Base-by-base conservation (phyloP, 2,888 invertebrate genomes). In the Monopis laevigella region DNA sequence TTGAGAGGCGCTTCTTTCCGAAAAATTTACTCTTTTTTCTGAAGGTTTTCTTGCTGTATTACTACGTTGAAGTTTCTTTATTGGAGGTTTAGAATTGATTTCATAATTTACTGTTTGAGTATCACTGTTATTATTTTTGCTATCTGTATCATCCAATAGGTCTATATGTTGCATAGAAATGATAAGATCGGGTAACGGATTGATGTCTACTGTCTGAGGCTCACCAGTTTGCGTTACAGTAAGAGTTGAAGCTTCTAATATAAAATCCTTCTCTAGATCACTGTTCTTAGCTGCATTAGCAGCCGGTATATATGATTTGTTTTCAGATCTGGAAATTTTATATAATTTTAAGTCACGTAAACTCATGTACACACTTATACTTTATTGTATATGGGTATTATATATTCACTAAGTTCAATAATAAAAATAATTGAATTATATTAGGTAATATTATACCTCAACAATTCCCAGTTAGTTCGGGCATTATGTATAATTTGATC, bases 401-500 rank as follows among this genome's bases (percentile, higher is more conserved):
- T n/a, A n/a, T n/a, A n/a, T n/a, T n/a, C n/a, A 24, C 24, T 24
- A 10, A 24, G 24, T 10, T 7, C 6, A 24, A 24, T 5, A 10
- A 7, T 24, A 10, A n/a, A n/a, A n/a, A n/a, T n/a, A n/a, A n/a
- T n/a, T n/a, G n/a, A n/a, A n/a, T n/a, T n/a, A n/a, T n/a, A 24
- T 24, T 24, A 24, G 24, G 24, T 24, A 24, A 7, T 29, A 18
- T 16, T 14, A 24, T 38, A 77, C 80, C 80, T 82, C 10, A 92
- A 67, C 38, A 92, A 66, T 62, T 93, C 92, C 92, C 92, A 93
- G 58, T 92, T 93, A n/a, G 90, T 91, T 48, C 91, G 84, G 2
- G 92, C 92, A 58, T 92, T 92, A 28, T 90, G 88, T 47, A 93
- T 93, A 2, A 92, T 88, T 64, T 92, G 90, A 61, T 92, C 92